Base-by-base conservation (phyloP, 2,113 vertebrate genomes). In the Tragulus kanchil region DNA sequence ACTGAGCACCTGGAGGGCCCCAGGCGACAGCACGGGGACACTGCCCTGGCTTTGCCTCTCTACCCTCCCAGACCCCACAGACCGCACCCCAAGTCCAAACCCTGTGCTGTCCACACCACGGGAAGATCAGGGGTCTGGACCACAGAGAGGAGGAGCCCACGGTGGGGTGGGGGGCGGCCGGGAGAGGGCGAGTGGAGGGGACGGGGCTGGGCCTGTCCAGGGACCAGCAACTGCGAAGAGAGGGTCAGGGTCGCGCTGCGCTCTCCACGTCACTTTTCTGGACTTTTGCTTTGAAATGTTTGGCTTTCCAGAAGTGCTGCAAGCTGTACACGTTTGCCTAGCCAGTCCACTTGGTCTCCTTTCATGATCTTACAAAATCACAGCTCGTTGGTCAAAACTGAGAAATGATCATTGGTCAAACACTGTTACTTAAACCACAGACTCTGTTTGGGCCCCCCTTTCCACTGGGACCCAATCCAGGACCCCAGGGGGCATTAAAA, bases 401-500 rank as follows among this genome's bases (percentile, higher is more conserved):
- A 79, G 50, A 54, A 75, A 54, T 9, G 0, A 10, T 48, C 10
- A 0, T 14, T 54, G 56, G 50, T n/a, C 26, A 65, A 77, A 89
- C 28, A 42, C 26, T 13, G 1, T 3, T 26, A 71, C 10, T 21
- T 13, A 19, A 65, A 59, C 4, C 6, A 23, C 0, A 82, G 21
- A 25, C 52, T 90, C 19, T 48, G 17, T 42, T 25, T 67, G 28
- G 31, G 10, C 54, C 4, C 12, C 8, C 1, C 59, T 75, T 75
- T 4, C 50, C 17, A 52, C 16, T n/a, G 9, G 54, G 52, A 26
- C 16, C 11, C 13, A 10, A 11, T n/a, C 15, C 42, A 82, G 25
- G 28, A 48, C 59, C 15, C 84, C 16, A 3, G 0, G 0, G 3
- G 3, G 7, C 17, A 19, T 8, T 16, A 21, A 13, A 45, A 4